Evolutionary conservation across 2,797 vertebrate species (phyloP), one percentile per base, ranked within the genome.

Genomic region (Muscicapa striata): DNA sequence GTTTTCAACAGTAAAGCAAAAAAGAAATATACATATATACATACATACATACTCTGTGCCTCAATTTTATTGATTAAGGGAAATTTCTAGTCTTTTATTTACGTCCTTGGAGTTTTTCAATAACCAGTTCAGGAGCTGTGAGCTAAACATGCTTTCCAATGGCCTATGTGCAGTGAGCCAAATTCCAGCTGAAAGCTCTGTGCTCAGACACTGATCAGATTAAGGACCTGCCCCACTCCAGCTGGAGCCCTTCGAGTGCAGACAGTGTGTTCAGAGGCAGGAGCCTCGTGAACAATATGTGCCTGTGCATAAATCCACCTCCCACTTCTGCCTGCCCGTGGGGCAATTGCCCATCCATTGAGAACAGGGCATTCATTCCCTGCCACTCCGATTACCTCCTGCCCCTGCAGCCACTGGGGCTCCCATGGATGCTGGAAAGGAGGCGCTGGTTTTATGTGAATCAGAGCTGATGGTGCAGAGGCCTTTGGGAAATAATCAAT

Each of bases 201-300:
- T 2, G 5, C 66, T 69, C 52, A n/a, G 66, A 49, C 79, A 68
- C 70, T 73, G 70, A 64, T 93, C 57, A 49, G 45, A 87, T 96
- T 94, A 95, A 92, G 84, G 82, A 86, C 45, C 58, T 92, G 67
- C 62, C 87, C 82, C 21, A 29, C 8, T 36, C 90, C 91, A 94
- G 83, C 79, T 87, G 84, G 93, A 93, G 67, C 52, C 86, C 73
- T 90, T 96, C 26, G 4, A 91, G 84, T 55, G 11, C 81, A 89
- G 59, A 23, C 82, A 45, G 32, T 3, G 3, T 63, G 68, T 81
- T 58, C 79, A 83, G 88, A 82, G 73, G 64, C 84, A 29, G 13
- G 16, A 8, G 43, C 57, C 92, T 45, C 43, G 72, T 19, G 58
- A 91, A 89, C 94, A 97, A 94, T 94, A 94, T 94, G 96, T 95